Base-by-base conservation (phyloP, 1,140 invertebrate genomes). In the Bicyclus anynana region DNA sequence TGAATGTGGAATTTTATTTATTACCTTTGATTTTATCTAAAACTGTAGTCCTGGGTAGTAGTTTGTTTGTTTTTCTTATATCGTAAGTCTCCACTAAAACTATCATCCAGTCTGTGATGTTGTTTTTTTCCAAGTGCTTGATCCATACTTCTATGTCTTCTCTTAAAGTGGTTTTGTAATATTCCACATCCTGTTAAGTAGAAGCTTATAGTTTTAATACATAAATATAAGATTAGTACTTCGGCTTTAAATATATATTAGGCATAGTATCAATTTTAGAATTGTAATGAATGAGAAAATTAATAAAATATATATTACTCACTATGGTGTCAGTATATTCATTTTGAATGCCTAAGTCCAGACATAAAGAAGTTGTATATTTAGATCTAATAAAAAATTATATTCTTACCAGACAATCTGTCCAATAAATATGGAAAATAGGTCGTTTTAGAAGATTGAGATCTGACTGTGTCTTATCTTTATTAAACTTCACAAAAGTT, bases 341-440 rank as follows among this genome's bases (percentile, higher is more conserved):
- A n/a, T n/a, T n/a, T n/a, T n/a, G n/a, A n/a, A n/a, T n/a, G n/a
- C n/a, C n/a, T n/a, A n/a, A n/a, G n/a, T n/a, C n/a, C n/a, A n/a
- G n/a, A n/a, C n/a, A n/a, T n/a, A n/a, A n/a, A n/a, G n/a, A n/a
- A n/a, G n/a, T n/a, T n/a, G n/a, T n/a, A n/a, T n/a, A n/a, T n/a
- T n/a, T n/a, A n/a, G n/a, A n/a, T n/a, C n/a, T n/a, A 26, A 42
- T 42, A 27, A 13, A 52, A 29, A 42, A 33, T 42, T 16, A 33
- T 26, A 10, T 69, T 89, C 92, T 92, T 91, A 97, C 96, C 66
- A 92, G 92, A 90, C 97, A 98, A 87, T 98, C 97, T 37, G 95
- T 97, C 94, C 97, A 98, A 89, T 95, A 99, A 50, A 97, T 97
- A 85, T 99, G 97, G 75, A 99, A 94, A 76, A 98, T 94, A 17